Conservation (phyloP, 2,888 invertebrate species). For the Taphrorychus bicolor region DNA sequence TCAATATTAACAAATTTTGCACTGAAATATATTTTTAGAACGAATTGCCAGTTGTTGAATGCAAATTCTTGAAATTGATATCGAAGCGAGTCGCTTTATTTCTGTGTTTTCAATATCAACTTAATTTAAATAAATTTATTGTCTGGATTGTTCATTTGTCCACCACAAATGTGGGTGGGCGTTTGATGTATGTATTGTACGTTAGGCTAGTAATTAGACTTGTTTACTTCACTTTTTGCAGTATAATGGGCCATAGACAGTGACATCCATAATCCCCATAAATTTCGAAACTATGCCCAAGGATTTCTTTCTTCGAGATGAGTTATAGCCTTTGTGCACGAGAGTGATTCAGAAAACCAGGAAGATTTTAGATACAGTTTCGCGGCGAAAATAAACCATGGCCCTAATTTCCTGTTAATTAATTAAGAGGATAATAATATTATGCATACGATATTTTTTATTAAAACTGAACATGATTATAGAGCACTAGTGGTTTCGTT, state of each 20-base stretch:
- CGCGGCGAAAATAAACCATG: not conserved
- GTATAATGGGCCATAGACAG: too few species aligned
- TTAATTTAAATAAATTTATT: not conserved
- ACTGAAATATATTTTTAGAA: not conserved
- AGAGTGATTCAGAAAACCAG: not conserved
- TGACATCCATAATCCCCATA: not conserved
- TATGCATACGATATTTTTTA: constrained; percentile 5
- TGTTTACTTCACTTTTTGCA: not conserved
- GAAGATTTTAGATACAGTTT: not conserved
- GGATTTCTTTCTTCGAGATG: not conserved
- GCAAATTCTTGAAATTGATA: not conserved
- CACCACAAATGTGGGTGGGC: not conserved
- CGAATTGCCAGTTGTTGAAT: not conserved
- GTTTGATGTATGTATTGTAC: not conserved
- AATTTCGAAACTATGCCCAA: not conserved
- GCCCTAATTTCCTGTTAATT: constrained; percentile 8
- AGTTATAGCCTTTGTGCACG: not conserved
- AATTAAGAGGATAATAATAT: constrained; percentile 7
- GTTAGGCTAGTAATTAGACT: not conserved
- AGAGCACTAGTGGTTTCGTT: not conserved
- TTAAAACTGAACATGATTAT: not conserved
- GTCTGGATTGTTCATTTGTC: not conserved
- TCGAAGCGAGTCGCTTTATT: not conserved
- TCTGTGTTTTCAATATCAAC: not conserved
- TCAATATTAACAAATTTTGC: too few species aligned